These are phyloP conservation scores for Drosophila persimilis DNA, from an alignment of 1,140 invertebrate genomes.

Conservation along the genomic window DNA sequence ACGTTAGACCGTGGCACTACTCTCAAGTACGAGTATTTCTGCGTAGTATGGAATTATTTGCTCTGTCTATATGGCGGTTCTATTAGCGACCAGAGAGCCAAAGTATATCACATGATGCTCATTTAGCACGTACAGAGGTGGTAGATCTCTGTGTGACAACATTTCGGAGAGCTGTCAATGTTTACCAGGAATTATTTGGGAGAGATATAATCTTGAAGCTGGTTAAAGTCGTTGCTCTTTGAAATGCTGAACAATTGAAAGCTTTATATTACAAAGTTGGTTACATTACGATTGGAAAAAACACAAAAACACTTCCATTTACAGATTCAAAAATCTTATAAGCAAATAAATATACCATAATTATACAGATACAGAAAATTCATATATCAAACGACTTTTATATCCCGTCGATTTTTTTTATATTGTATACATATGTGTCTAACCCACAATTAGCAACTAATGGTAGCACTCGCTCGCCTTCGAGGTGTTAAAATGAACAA, in stretches of 20 bases:
- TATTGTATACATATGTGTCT: conserved; percentile 21
- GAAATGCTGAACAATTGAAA: too few relatives aligned
- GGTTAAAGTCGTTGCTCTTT: too few relatives aligned
- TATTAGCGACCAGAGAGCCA: conserved; percentile 32
- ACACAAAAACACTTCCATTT: neutral
- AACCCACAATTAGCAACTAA: conserved; percentile 61
- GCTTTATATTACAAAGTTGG: too few relatives aligned
- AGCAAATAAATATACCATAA: conserved; percentile 3
- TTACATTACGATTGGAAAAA: too few relatives aligned
- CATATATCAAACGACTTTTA: conserved; percentile 32
- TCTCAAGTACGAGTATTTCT: conserved; percentile 10
- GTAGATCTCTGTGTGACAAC: conserved; percentile 37
- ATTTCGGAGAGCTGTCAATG: conserved; percentile 1
- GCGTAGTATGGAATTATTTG: conserved; percentile 44
- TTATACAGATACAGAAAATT: conserved; percentile 14
- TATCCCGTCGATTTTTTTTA: conserved; percentile 14
- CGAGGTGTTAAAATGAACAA: conserved; percentile 65
- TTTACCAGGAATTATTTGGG: neutral
- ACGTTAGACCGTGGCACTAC: conserved; percentile 27
- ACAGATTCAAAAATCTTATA: neutral
- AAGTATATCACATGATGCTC: conserved; percentile 58
- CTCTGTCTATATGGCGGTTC: conserved; percentile 34
- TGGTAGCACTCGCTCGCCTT: conserved; percentile 9
- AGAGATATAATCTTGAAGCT: too few relatives aligned
- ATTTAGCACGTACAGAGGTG: conserved; percentile 62